Base-by-base conservation (phyloP, 2,113 vertebrate species). In the Oryzias curvinotus region DNA sequence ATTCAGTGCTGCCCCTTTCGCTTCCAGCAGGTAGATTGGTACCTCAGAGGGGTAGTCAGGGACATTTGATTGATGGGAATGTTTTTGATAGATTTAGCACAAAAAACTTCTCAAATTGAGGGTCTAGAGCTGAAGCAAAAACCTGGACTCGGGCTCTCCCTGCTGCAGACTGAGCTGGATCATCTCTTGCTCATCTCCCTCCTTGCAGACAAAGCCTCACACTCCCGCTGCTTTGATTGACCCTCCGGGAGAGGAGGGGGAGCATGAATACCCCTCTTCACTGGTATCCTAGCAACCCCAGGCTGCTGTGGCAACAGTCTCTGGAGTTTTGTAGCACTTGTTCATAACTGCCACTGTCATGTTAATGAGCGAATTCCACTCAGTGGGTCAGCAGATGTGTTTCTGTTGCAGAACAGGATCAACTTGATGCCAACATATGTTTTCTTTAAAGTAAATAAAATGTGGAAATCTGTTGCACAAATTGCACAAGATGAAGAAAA, bases 1-100 rank as follows among this genome's bases (percentile, higher is more conserved):
- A 87, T 94, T 53, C 92, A 93, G 62, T 97, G 94, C 53, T 85
- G 93, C 65, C 95, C 95, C 0, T 92, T 94, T 43, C 85, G 85
- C 65, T 81, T 93, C 47, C 92, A 95, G 67, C 77, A 91, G 96
- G 95, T 97, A 80, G 41, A 61, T 15, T 14, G 1, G 53, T 5
- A 25, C 5, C 30, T 5, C 15, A 25, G 2, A 4, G 3, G 1
- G 10, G 23, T 3, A 23, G 21, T 23, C 21, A 23, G 21, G 21
- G 21, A 23, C 21, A 3, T 23, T 23, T 23, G 21, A 23, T 23
- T 23, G 21, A 23, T 23, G 21, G 21, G 21, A 23, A 23, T 23
- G 21, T 23, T 23, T 23, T 23, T 23, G 21, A 23, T 23, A 23
- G 21, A 23, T 23, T 23, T 23, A 3, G 21, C 21, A 23, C 21